Evolutionary conservation across 1,140 invertebrate genomes (phyloP), one percentile per base, ranked within the genome.

Genomic region (Trachelipus rathkii): DNA sequence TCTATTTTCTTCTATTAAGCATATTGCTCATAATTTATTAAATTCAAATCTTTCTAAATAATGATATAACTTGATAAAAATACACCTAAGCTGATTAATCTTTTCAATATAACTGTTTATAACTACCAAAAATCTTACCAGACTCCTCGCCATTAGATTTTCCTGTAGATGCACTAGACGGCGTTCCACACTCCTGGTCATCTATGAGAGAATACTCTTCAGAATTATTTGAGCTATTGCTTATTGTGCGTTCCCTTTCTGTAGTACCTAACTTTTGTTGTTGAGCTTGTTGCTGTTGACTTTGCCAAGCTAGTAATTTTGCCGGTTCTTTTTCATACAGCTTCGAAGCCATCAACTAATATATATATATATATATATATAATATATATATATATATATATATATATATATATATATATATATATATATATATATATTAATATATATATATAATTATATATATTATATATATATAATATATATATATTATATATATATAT

Each of bases 311-410:
- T 10, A 76, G 50, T 78, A 92, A 84, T 85, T 92, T 92, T 23
- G 86, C 88, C 0, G 92, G 91, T 85, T 94, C 92, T 82, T 93
- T 93, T 73, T 92, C 91, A 83, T 92, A 92, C 68, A 95, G 86
- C 82, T 92, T 92, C 81, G 92, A 90, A 69, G 93, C 93, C 82
- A 95, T 86, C 78, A 89, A 85, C 89, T 93, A 33, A 33, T 33
- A 33, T 33, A 33, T 33, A 33, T 33, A 33, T 33, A 33, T 33
- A 33, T 33, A 33, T 33, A 33, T 33, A 33, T 33, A 33, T 33
- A 33, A 33, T 33, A 33, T 33, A 33, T 33, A 33, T 33, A 33
- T 33, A 33, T 33, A 33, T 33, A 33, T 33, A 33, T 33, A 33
- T 33, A 33, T 33, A 33, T 33, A 33, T 33, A 33, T 33, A 33